Evolutionary conservation across 2,797 vertebrate species (phyloP), one percentile per base, ranked within the genome.

Genomic region (Peromyscus nudipes): DNA sequence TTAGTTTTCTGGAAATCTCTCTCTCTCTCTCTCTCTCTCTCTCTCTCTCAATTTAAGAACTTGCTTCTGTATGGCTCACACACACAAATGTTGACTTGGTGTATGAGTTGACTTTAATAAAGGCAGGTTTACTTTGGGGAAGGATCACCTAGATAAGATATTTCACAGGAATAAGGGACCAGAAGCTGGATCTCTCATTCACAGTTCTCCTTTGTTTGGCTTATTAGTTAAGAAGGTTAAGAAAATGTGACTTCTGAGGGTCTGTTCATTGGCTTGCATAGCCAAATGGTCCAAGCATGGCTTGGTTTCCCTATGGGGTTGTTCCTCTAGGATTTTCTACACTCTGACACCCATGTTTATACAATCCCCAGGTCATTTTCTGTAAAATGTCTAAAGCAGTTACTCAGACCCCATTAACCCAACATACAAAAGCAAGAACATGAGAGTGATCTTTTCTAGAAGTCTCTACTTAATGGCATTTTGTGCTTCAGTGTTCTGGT

Each of bases 1-100:
- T 97, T 96, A 97, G 31, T 91, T 93, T 92, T 29, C 69, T 96
- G 2, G 60, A 96, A 77, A 75, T 96, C 60, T 91, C 88, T 94
- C 31, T 57, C 27, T 64, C 19, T 52, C 14, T n/a, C n/a, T 84
- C 21, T 49, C 43, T 67, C 31, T 71, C 16, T 46, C 27, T 88
- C 27, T 77, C 96, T 89, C 14, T 55, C 55, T 55, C 55, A 83
- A 94, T 96, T 95, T 95, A 93, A 96, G 80, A 83, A 92, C 76
- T 90, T 52, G n/a, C 96, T 97, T 96, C 57, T 83, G 31, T 49
- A 19, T 87, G 88, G 57, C 60, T 77, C 34, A 52, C 60, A 93
- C 75, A 94, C 55, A 81, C 31, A 91, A 19, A 83, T 88, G 93
- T 94, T 95, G 95, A 94, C 93, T 92, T 67, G 29, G 62, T 81